Evolutionary conservation across 2,888 invertebrate genomes (phyloP).

Genomic region (Lasioglossum pauxillum): DNA sequence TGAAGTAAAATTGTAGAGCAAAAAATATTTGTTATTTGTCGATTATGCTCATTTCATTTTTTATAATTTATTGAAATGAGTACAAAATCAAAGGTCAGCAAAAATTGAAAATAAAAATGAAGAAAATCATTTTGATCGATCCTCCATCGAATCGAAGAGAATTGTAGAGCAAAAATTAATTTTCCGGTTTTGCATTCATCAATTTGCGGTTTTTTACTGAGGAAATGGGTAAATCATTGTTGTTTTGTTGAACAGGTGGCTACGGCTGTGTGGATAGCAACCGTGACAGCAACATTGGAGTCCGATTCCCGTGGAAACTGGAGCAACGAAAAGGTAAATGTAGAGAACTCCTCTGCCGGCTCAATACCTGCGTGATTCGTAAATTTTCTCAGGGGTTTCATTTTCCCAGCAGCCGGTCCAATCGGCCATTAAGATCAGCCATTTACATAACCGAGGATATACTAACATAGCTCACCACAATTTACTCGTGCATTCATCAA

Average conservation of each 20-base stretch:
- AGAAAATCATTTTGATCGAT: background rate
- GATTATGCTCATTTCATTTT: background rate
- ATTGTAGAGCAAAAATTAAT: background rate
- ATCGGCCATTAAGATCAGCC: slow-evolving; percentile 13
- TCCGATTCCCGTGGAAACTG: slow-evolving; percentile 53
- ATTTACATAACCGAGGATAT: slow-evolving; percentile 10
- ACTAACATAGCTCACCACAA: background rate
- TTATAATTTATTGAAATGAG: background rate
- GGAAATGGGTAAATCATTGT: background rate
- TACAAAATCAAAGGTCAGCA: too few relatives aligned
- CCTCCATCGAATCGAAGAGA: background rate
- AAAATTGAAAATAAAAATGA: background rate
- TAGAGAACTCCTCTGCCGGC: slow-evolving; percentile 36
- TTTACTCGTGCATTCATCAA: background rate
- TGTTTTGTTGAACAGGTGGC: slow-evolving; percentile 47
- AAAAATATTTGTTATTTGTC: background rate
- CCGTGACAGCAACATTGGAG: slow-evolving; percentile 53
- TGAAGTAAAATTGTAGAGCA: background rate
- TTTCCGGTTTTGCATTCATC: background rate
- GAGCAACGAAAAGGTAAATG: slow-evolving; percentile 64
- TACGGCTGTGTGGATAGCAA: slow-evolving; percentile 49
- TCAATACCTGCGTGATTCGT: slow-evolving; percentile 13
- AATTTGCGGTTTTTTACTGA: background rate
- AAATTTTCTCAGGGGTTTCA: slow-evolving; percentile 40
- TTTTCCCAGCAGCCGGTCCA: slow-evolving; percentile 23